Evolutionary conservation across 2,797 vertebrate species (phyloP).

Genomic region (Micropoecilia bifurca): DNA sequence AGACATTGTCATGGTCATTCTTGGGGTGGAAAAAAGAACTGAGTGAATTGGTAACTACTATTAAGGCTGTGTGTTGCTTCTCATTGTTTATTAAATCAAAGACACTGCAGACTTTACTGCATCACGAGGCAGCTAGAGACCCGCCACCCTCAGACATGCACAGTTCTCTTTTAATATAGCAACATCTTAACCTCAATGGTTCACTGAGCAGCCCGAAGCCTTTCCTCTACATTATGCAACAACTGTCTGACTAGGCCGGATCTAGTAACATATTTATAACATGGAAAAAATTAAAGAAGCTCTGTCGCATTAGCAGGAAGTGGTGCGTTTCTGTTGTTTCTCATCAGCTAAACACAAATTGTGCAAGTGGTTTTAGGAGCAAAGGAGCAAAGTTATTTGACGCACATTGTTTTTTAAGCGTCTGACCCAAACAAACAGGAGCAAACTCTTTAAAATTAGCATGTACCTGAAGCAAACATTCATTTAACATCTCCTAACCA

Average conservation of each 20-base stretch:
- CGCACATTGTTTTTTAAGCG: not conserved
- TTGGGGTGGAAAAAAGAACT: not conserved
- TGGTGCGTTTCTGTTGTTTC: not conserved
- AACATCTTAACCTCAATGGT: slow-evolving; percentile 3
- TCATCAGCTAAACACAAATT: not conserved
- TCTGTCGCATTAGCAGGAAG: not conserved
- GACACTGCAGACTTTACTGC: not conserved
- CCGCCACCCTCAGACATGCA: not conserved
- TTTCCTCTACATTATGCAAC: slow-evolving; percentile 8
- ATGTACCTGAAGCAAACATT: not conserved
- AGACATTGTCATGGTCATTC: not conserved
- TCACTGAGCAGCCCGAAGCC: not conserved
- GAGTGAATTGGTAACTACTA: not conserved
- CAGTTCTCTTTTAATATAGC: not conserved
- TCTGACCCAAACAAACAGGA: not conserved
- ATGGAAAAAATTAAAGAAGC: slow-evolving; percentile 1
- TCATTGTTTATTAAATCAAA: not conserved
- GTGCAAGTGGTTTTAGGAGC: not conserved
- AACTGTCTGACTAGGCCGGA: slow-evolving; percentile 2
- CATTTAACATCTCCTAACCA: not conserved
- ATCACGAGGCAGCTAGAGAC: not conserved
- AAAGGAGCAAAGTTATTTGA: not conserved
- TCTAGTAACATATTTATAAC: slow-evolving; percentile 12
- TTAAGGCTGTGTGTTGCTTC: not conserved
- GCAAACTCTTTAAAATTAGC: not conserved